phyloP scores from a whole-genome alignment of 2,113 vertebrate genomes.

The Cercopithecus mona region DNA sequence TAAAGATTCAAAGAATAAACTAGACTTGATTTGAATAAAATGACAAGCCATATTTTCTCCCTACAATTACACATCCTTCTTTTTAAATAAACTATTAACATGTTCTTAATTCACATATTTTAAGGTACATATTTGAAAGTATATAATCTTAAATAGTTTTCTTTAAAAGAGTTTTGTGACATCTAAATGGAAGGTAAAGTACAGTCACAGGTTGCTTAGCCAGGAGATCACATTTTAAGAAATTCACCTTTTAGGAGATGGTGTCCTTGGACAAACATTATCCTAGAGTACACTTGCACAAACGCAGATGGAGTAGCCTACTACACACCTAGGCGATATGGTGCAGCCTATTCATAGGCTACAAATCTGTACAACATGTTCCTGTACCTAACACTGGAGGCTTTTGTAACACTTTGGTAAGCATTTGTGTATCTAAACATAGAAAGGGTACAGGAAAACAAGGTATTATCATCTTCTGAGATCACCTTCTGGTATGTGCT shows the following conservation, averaged over 20 bases:
- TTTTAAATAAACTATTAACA: not conserved
- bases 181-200: not conserved
- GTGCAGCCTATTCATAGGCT: not conserved
- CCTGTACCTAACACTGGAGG: not conserved
- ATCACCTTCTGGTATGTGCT: not conserved
- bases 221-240: not conserved
- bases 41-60: not conserved
- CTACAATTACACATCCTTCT: not conserved
- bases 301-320: not conserved
- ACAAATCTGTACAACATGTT: not conserved
- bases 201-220: not conserved
- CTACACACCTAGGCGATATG: not conserved
- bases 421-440: not conserved
- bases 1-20: not conserved
- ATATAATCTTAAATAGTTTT: not conserved
- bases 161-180: not conserved
- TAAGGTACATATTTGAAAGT: not conserved
- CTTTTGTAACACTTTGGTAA: not conserved
- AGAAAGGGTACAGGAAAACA: not conserved
- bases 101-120: not conserved
- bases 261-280: not conserved
- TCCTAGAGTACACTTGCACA: not conserved
- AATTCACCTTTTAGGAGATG: not conserved
- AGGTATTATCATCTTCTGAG: not conserved
- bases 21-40: not conserved